phyloP scores from a whole-genome alignment of 2,888 invertebrate species.

The Melanargia galathea region DNA sequence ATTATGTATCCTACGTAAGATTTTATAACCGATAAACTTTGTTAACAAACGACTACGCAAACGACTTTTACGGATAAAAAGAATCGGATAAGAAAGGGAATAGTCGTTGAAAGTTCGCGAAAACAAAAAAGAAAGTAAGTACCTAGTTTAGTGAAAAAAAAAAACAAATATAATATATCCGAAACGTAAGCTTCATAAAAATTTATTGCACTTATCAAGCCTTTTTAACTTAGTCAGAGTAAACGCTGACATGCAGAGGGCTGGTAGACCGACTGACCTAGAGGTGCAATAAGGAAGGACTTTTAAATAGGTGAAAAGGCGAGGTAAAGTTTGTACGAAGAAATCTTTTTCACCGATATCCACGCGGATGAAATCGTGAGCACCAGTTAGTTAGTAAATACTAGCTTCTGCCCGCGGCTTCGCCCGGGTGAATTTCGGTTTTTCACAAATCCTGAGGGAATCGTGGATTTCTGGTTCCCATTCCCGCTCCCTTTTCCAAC shows the following conservation, averaged over 20 bases:
- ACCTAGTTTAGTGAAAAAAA: slow-evolving; percentile 23
- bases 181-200: slow-evolving; percentile 16
- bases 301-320: too few species aligned
- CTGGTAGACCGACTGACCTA: too few species aligned
- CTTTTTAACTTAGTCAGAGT: background rate
- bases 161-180: slow-evolving; percentile 13
- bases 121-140: slow-evolving; percentile 25
- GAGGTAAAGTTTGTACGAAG: too few species aligned
- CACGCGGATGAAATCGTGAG: too few species aligned
- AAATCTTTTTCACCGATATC: too few species aligned
- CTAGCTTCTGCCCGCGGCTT: too few species aligned
- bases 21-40: slow-evolving; percentile 29
- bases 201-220: background rate
- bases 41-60: slow-evolving; percentile 20
- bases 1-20: slow-evolving; percentile 22
- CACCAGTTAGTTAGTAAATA: too few species aligned
- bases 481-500: too few species aligned
- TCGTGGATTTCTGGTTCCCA: too few species aligned
- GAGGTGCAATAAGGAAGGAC: too few species aligned
- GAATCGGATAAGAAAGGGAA: slow-evolving; percentile 27
- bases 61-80: slow-evolving; percentile 25
- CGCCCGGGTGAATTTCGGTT: too few species aligned
- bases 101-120: slow-evolving; percentile 23
- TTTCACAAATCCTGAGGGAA: too few species aligned
- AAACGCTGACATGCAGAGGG: background rate